phyloP scores from a whole-genome alignment of 2,113 vertebrate genomes.

The Peromyscus maniculatus region DNA sequence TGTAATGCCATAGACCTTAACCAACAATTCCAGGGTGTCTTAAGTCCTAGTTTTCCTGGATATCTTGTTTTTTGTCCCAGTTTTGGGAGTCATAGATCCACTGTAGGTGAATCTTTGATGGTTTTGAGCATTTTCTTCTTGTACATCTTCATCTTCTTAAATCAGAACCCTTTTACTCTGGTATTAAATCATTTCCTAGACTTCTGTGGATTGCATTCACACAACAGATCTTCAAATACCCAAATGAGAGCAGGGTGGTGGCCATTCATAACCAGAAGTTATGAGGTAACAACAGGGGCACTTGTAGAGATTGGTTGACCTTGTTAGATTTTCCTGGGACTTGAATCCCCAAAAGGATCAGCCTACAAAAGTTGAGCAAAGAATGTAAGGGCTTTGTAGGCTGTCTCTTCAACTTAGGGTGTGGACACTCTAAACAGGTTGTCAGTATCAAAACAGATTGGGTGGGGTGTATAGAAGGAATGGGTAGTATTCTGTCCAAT shows the following conservation, averaged over 20 bases:
- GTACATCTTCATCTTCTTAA: neutral
- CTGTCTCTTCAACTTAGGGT: too few relatives aligned
- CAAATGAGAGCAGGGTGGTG: neutral
- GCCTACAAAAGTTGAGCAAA: neutral
- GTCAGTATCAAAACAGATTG: neutral
- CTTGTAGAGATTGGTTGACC: neutral
- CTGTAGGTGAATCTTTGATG: neutral
- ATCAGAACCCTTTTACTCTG: neutral
- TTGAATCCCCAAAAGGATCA: neutral
- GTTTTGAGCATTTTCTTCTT: neutral
- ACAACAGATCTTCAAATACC: neutral
- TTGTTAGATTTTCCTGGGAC: neutral
- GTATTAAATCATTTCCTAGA: neutral
- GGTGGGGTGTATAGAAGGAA: neutral
- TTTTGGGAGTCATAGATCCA: neutral
- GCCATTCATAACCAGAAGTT: neutral
- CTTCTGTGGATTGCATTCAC: neutral
- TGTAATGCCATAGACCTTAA: neutral
- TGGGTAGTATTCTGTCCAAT: neutral
- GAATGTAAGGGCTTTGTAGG: neutral
- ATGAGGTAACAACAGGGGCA: neutral
- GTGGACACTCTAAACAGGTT: neutral
- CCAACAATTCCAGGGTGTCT: neutral
- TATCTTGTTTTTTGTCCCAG: neutral
- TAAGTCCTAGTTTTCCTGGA: neutral